Conservation (phyloP, 2,113 vertebrate genomes). For the Anthoscopus minutus region DNA sequence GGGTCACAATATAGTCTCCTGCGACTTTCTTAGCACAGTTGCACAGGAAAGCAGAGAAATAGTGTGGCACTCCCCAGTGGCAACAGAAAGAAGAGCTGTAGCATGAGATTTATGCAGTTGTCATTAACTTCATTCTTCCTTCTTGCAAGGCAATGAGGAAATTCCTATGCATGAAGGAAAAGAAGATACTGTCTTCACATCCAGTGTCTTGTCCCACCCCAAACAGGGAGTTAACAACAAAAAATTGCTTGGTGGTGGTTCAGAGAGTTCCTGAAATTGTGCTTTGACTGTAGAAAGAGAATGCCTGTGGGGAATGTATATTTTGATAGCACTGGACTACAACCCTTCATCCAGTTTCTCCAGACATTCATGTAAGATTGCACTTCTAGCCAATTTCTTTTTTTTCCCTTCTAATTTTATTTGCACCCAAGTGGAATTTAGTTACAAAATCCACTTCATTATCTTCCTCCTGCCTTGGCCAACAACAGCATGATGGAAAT, state of each 20-base stretch:
- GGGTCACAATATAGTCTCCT: not conserved
- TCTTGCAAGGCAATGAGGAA: not conserved
- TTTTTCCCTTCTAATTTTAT: not conserved
- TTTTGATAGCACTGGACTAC: not conserved
- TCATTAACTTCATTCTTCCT: not conserved
- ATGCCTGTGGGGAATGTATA: not conserved
- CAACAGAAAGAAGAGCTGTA: not conserved
- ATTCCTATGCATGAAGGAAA: not conserved
- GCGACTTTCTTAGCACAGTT: not conserved
- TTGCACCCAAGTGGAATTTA: not conserved
- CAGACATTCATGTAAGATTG: not conserved
- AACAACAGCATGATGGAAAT: not conserved
- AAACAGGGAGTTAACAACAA: not conserved
- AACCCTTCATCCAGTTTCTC: not conserved
- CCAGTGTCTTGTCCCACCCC: not conserved
- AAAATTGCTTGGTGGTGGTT: not conserved
- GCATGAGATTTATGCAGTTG: not conserved
- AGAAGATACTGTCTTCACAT: not conserved
- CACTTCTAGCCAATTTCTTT: not conserved
- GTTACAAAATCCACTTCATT: not conserved
- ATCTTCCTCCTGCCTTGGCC: not conserved
- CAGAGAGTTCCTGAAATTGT: not conserved
- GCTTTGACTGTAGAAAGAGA: not conserved
- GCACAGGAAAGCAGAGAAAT: not conserved
- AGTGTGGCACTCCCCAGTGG: not conserved